These are phyloP conservation scores for Apis cerana DNA, from an alignment of 1,140 invertebrate genomes.

Conservation along the genomic window DNA sequence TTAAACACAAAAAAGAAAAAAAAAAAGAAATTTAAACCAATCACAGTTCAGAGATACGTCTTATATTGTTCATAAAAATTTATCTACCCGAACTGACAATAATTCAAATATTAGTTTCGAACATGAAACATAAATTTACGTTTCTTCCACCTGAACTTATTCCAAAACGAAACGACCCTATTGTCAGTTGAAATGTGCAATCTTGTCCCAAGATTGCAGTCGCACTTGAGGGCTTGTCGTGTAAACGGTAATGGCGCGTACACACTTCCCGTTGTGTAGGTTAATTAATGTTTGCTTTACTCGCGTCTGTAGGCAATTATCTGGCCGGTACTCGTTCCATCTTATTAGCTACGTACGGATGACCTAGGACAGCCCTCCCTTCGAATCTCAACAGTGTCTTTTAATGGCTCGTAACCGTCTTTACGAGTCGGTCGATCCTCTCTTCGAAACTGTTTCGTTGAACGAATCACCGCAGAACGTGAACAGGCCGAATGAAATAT, in stretches of 20 bases:
- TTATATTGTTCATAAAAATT: too few relatives aligned
- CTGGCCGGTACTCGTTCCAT: constrained; percentile 43
- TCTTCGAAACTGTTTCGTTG: constrained; percentile 36
- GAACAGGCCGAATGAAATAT: not conserved
- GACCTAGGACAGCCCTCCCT: not conserved
- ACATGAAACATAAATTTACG: not conserved
- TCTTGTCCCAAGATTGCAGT: not conserved
- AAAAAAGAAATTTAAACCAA: too few relatives aligned
- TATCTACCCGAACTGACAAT: too few relatives aligned
- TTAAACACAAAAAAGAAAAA: too few relatives aligned
- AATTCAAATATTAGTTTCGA: too few relatives aligned
- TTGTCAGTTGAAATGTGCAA: not conserved
- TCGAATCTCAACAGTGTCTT: constrained; percentile 36
- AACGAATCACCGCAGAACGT: not conserved
- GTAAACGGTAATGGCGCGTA: not conserved
- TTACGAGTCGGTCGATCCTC: constrained; percentile 40
- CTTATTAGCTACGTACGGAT: constrained; percentile 49
- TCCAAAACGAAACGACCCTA: not conserved
- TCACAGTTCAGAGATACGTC: too few relatives aligned
- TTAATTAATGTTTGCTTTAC: constrained; percentile 67
- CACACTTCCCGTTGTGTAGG: constrained; percentile 35
- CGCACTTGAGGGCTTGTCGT: not conserved
- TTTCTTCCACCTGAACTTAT: not conserved
- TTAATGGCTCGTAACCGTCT: constrained; percentile 32
- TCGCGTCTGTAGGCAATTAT: constrained; percentile 60